These are phyloP conservation scores for Carettochelys insculpta DNA, from an alignment of 2,113 vertebrate species.

Conservation along the genomic window DNA sequence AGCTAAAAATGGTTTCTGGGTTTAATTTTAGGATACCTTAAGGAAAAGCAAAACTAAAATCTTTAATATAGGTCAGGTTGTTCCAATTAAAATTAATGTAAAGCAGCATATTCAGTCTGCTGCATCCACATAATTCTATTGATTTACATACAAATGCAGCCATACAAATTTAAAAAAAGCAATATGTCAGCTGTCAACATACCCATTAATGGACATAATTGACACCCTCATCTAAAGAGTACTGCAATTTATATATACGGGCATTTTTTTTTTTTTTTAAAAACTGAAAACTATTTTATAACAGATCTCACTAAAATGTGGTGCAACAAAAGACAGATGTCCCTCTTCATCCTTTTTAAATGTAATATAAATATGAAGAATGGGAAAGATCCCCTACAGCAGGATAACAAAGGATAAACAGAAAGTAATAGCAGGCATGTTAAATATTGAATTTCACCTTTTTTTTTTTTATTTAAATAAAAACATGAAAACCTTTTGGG, in stretches of 20 bases:
- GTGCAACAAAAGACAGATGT: background rate
- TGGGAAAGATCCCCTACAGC: background rate
- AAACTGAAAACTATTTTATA: background rate
- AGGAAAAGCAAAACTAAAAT: constrained; percentile 24
- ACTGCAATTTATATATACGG: background rate
- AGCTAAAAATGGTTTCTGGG: background rate
- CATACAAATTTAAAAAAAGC: background rate
- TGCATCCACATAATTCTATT: background rate
- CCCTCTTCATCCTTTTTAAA: background rate
- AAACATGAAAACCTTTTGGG: background rate
- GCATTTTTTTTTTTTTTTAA: too few relatives aligned
- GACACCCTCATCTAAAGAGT: background rate
- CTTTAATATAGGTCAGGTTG: constrained; percentile 41
- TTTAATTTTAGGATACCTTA: constrained; percentile 51
- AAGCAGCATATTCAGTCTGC: background rate
- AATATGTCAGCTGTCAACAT: background rate
- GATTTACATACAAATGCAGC: background rate
- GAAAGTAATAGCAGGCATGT: background rate
- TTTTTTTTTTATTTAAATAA: too few relatives aligned
- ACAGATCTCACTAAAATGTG: background rate
- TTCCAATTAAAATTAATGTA: background rate
- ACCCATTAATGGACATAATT: background rate
- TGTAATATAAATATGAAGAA: background rate
- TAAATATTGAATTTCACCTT: background rate
- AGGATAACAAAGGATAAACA: background rate